Conservation (phyloP, 2,113 vertebrate species). For the Semicossyphus pulcher region DNA sequence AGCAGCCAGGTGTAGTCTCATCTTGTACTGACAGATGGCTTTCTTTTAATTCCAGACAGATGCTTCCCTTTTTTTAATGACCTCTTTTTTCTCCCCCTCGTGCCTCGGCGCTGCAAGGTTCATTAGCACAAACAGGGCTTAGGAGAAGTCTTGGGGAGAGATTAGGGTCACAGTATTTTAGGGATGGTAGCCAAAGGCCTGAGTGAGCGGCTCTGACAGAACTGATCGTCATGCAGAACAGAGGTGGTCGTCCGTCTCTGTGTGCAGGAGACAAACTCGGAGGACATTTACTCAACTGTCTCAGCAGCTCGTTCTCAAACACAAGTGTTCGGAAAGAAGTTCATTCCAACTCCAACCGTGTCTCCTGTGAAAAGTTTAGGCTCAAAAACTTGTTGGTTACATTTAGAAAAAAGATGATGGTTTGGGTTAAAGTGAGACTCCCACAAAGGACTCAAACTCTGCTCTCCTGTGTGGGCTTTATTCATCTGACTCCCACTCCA, state of each 20-base stretch:
- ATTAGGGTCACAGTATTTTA: conserved; percentile 49
- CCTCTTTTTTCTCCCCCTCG: neutral
- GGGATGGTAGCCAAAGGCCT: conserved; percentile 21
- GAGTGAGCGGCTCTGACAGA: conserved; percentile 23
- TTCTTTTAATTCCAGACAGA: conserved; percentile 62
- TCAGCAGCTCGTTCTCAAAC: neutral
- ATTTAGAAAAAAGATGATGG: too few relatives aligned
- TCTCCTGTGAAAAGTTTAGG: too few relatives aligned
- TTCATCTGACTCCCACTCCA: too few relatives aligned
- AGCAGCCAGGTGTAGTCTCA: conserved; percentile 53
- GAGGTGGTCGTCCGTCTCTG: neutral
- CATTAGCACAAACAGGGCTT: conserved; percentile 56
- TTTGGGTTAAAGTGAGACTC: too few relatives aligned
- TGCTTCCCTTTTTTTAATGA: conserved; percentile 47
- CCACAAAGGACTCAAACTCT: too few relatives aligned
- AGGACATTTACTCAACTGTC: neutral
- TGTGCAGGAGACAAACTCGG: neutral
- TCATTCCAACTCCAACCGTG: neutral
- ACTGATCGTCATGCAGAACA: neutral
- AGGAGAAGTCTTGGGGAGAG: conserved; percentile 44
- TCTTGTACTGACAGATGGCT: conserved; percentile 59
- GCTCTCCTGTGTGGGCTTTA: too few relatives aligned
- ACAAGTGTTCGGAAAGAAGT: neutral
- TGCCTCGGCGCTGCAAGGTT: conserved; percentile 37
- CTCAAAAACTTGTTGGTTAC: too few relatives aligned